phyloP scores from a whole-genome alignment of 2,113 vertebrate species.

The Aspidoscelis tigris region DNA sequence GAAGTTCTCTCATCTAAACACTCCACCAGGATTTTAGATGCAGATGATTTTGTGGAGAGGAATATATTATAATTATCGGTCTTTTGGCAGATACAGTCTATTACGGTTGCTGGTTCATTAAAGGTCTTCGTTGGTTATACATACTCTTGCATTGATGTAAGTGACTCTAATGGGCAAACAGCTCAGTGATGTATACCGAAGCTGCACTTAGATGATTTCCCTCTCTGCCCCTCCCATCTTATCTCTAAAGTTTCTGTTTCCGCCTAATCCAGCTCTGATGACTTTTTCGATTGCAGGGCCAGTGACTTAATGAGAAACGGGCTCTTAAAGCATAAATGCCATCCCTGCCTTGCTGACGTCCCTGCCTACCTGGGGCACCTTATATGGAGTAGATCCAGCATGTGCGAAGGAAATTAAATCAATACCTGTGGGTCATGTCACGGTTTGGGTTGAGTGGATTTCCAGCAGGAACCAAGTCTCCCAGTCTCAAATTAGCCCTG shows the following conservation, averaged over 20 bases:
- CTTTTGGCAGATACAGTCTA: conserved; percentile 45
- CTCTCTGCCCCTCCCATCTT: not conserved
- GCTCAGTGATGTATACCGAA: not conserved
- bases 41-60: conserved; percentile 24
- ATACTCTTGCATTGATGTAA: not conserved
- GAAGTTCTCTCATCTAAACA: conserved; percentile 45
- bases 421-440: too few relatives aligned
- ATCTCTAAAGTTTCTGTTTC: not conserved
- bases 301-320: not conserved
- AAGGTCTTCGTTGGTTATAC: conserved; percentile 11
- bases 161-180: conserved; percentile 32
- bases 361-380: too few relatives aligned
- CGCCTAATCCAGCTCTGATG: conserved; percentile 19
- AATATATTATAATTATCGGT: conserved; percentile 41
- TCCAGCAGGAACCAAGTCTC: not conserved
- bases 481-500: too few relatives aligned
- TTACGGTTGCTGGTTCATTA: not conserved
- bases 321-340: not conserved
- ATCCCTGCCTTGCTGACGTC: not conserved
- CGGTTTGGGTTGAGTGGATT: too few relatives aligned
- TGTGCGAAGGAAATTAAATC: too few relatives aligned
- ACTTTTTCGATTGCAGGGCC: not conserved
- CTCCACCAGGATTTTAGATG: conserved; percentile 59
- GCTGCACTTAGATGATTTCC: conserved; percentile 27
- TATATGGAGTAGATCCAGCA: too few relatives aligned